Evolutionary conservation across 2,888 invertebrate species (phyloP).

Genomic region (Ommatoiulus sabulosus): DNA sequence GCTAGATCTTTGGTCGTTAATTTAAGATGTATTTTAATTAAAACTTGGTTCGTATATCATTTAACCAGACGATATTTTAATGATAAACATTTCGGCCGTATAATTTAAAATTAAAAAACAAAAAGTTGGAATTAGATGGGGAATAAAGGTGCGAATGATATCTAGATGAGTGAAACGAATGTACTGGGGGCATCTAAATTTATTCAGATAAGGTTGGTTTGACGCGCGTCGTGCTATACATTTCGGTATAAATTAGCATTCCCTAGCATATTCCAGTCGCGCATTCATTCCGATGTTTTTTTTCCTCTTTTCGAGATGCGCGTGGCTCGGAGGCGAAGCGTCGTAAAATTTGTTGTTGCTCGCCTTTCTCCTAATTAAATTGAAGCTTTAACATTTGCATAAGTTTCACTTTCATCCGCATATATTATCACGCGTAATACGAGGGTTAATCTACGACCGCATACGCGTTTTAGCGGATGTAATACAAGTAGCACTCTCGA

Average conservation of each 20-base stretch:
- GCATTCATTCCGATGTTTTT: not conserved
- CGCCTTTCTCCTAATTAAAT: not conserved
- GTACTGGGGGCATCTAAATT: slow-evolving; percentile 34
- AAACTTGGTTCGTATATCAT: too few relatives aligned
- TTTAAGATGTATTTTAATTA: too few relatives aligned
- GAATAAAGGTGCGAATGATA: slow-evolving; percentile 20
- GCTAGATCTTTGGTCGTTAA: too few relatives aligned
- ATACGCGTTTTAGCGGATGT: not conserved
- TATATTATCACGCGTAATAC: not conserved
- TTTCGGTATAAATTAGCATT: slow-evolving; percentile 28
- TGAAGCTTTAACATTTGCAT: slow-evolving; percentile 19
- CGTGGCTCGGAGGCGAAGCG: not conserved
- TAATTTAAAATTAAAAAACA: too few relatives aligned
- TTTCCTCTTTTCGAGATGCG: not conserved
- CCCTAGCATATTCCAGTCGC: not conserved
- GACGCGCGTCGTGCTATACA: not conserved
- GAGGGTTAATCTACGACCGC: slow-evolving; percentile 24
- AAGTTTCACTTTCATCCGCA: slow-evolving; percentile 28
- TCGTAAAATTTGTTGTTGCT: slow-evolving; percentile 28
- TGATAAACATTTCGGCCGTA: too few relatives aligned
- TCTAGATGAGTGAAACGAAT: slow-evolving; percentile 27
- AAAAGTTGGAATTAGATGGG: not conserved
- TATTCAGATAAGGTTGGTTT: not conserved
- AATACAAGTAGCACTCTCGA: not conserved
- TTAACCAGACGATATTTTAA: too few relatives aligned